Evolutionary conservation across 2,888 invertebrate genomes (phyloP).

Genomic region (Clistopyga incitator): DNA sequence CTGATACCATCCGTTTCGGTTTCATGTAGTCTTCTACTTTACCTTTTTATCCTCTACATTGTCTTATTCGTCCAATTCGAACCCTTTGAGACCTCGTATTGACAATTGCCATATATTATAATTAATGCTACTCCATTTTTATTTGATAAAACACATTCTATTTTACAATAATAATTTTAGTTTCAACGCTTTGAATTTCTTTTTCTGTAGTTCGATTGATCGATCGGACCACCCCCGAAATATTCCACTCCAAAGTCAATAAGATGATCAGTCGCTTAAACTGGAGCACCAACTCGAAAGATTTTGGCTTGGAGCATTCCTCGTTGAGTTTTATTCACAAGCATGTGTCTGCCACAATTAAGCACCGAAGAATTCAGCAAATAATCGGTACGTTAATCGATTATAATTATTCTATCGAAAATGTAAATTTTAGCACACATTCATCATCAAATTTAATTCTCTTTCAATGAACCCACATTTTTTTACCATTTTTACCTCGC

Average conservation of each 20-base stretch:
- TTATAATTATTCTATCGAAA: constrained; percentile 9
- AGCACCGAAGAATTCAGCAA: too few relatives aligned
- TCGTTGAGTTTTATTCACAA: neutral
- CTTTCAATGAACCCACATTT: too few relatives aligned
- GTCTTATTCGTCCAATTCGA: neutral
- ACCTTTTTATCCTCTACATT: neutral
- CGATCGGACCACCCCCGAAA: constrained; percentile 35
- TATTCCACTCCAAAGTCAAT: constrained; percentile 51
- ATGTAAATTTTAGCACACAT: neutral
- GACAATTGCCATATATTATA: too few relatives aligned
- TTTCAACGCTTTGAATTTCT: too few relatives aligned
- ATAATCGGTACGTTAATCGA: neutral
- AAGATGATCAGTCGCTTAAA: constrained; percentile 28
- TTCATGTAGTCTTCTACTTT: neutral
- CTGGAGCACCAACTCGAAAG: constrained; percentile 34
- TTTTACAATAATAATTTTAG: too few relatives aligned
- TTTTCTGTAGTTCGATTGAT: constrained; percentile 51
- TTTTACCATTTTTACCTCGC: too few relatives aligned
- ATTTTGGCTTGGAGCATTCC: constrained; percentile 21
- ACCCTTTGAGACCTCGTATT: too few relatives aligned
- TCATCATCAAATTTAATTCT: neutral
- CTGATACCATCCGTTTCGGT: neutral
- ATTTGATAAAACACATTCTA: too few relatives aligned
- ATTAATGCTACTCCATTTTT: too few relatives aligned
- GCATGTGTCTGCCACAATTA: constrained; percentile 1